A percentile compares a stretch with the other conserved stretches of the same genome.
Conservation (phyloP, 2,888 invertebrate genomes). For the Orchestes rusci region DNA sequence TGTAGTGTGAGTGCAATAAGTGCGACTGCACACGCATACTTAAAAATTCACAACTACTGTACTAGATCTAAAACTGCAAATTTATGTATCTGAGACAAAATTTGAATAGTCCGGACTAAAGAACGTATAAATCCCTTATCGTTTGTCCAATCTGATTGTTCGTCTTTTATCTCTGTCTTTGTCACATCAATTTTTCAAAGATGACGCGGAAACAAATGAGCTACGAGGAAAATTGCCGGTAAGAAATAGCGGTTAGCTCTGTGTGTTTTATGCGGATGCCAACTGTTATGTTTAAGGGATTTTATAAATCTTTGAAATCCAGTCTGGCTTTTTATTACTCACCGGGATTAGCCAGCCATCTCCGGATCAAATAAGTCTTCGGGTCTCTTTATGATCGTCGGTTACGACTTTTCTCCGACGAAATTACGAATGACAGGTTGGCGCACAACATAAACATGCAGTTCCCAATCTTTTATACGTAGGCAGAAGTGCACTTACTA, state of each 20-base stretch:
- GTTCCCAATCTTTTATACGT: conserved; percentile 31
- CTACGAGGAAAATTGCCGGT: conserved; percentile 45
- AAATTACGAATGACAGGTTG: conserved; percentile 33
- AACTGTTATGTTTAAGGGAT: conserved; percentile 42
- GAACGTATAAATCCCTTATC: no score
- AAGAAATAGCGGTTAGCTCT: conserved; percentile 47
- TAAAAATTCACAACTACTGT: no score
- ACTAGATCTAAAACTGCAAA: no score
- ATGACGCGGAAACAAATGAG: conserved; percentile 47
- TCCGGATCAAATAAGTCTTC: conserved; percentile 29
- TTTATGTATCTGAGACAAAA: no score
- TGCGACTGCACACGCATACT: no score
- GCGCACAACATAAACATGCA: conserved; percentile 31
- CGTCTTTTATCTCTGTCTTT: conserved; percentile 45
- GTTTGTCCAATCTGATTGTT: conserved; percentile 41
- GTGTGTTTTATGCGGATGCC: conserved; percentile 46
- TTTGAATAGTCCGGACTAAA: no score
- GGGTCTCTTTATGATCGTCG: conserved; percentile 17
- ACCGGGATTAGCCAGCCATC: conserved; percentile 34
- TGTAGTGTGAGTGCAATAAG: no score
- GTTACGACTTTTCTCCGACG: conserved; percentile 28
- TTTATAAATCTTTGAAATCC: conserved; percentile 36
- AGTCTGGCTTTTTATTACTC: conserved; percentile 41
- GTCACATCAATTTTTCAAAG: conserved; percentile 47
- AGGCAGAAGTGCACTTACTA: conserved; percentile 21